Base-by-base conservation (phyloP, 30 jellyfish, hydroid and myxozoan species). In the Aurelia sp. region DNA sequence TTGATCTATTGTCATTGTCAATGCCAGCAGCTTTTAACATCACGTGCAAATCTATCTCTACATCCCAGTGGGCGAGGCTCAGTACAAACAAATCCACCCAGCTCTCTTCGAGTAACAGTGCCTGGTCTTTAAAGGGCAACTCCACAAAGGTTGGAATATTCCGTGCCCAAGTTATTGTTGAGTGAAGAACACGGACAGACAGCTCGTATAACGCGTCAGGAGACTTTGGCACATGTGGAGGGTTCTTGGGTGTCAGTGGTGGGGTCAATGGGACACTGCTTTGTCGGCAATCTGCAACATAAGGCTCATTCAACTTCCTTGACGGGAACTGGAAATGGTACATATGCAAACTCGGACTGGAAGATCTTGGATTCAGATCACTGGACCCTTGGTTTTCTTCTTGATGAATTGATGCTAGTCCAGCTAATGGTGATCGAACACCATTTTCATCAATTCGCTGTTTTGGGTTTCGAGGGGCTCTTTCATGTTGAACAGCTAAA, bases 401-500 rank as follows among this genome's bases (percentile, higher is more conserved):
- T 11, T 67, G 81, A 8, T 53, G 75, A 44, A 33, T 31, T 16
- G 33, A 22, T 57, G 35, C 67, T 8, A 30, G 16, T 33, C 84
- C 30, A 59, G 63, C 64, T 8, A 17, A 4, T 8, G 93, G 93
- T 30, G 88, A 84, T 9, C 71, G 62, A 12, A 63, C 76, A 44
- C 16, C 55, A 52, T 30, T 55, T 7, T 86, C 95, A 9, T 86
- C 90, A 31, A 53, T 19, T 64, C 88, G 40, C 13, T 91, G 84
- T 38, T 85, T 91, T 24, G 97, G 50, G 38, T 55, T 74, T 58
- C 98, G 78, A 21, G 98, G 98, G 38, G 95, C 95, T 68, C 98
- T 55, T 79, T 91, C 98, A 65, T 91, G 98, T 67, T 91, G 98
- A 82, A 91, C 98, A 80, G 98, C 98, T 91, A 50, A 35, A 21